These are phyloP conservation scores for Galleria mellonella DNA, from an alignment of 1,140 invertebrate species.

Conservation along the genomic window DNA sequence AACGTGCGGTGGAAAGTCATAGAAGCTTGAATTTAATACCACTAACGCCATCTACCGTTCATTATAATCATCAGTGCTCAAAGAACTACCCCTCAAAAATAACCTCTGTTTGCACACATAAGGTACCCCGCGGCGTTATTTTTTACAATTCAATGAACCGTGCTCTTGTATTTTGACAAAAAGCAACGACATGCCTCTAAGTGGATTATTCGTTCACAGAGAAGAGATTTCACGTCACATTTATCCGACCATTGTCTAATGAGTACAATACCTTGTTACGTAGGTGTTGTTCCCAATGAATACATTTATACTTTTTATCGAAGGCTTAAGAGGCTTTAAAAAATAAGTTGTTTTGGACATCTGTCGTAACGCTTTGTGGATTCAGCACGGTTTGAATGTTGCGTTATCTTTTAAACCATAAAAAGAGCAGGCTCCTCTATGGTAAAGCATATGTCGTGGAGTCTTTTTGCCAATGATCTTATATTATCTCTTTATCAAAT, in stretches of 20 bases:
- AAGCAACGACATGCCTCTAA: slow-evolving; percentile 65
- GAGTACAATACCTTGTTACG: slow-evolving; percentile 58
- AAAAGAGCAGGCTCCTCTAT: slow-evolving; percentile 28
- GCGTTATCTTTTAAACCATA: slow-evolving; percentile 15
- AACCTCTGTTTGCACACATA: slow-evolving; percentile 43
- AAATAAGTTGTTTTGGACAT: slow-evolving; percentile 46
- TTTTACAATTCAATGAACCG: slow-evolving; percentile 64
- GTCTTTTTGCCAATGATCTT: not conserved
- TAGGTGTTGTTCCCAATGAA: slow-evolving; percentile 64
- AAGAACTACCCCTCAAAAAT: slow-evolving; percentile 6
- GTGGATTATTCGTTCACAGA: slow-evolving; percentile 57
- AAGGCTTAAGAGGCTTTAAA: slow-evolving; percentile 21
- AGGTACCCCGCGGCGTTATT: slow-evolving; percentile 54
- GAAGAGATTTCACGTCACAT: slow-evolving; percentile 66
- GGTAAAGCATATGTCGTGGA: not conserved
- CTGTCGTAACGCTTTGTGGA: slow-evolving; percentile 46
- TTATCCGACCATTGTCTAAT: slow-evolving; percentile 55
- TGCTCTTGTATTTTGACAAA: slow-evolving; percentile 57
- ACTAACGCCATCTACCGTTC: slow-evolving; percentile 27
- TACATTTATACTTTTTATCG: slow-evolving; percentile 50
- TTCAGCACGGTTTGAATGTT: slow-evolving; percentile 14
- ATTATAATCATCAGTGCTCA: not conserved
- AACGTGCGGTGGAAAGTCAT: too few species aligned
- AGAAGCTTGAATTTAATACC: too few species aligned
- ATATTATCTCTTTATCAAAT: not conserved